Evolutionary conservation across 2,113 vertebrate species (phyloP).

Genomic region (Callionymus lyra): DNA sequence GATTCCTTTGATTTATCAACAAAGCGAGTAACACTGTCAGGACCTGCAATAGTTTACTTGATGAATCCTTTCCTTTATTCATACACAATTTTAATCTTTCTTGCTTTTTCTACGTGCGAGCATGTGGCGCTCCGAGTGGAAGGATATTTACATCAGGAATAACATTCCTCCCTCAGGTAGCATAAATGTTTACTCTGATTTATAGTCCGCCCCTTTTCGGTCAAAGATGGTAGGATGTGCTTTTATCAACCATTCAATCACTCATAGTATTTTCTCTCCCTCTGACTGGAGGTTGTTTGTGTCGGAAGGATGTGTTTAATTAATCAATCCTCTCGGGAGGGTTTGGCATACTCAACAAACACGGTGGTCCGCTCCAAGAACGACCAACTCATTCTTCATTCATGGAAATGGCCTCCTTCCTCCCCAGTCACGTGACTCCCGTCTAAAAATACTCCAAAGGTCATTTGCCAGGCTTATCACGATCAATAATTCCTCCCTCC

Average conservation of each 20-base stretch:
- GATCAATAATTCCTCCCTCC: conserved; percentile 52
- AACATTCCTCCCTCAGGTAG: conserved; percentile 34
- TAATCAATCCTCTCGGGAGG: conserved; percentile 38
- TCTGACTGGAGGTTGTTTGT: conserved; percentile 24
- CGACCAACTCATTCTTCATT: conserved; percentile 55
- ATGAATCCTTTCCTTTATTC: conserved; percentile 3
- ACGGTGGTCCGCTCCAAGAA: conserved; percentile 13
- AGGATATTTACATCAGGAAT: conserved; percentile 30
- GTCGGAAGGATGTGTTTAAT: conserved; percentile 36
- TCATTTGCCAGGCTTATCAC: conserved; percentile 61
- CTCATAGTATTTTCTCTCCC: conserved; percentile 23
- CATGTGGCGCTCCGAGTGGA: not conserved
- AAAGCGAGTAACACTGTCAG: conserved; percentile 10
- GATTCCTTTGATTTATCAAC: too few relatives aligned
- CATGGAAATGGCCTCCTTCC: conserved; percentile 50
- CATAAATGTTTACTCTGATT: conserved; percentile 45
- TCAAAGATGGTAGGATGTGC: conserved; percentile 40
- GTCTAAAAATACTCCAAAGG: conserved; percentile 67
- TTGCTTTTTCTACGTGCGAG: conserved; percentile 1
- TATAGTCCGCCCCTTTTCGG: conserved; percentile 41
- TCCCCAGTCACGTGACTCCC: conserved; percentile 37
- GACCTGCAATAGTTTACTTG: conserved; percentile 1
- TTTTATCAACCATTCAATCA: conserved; percentile 53
- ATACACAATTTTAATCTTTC: conserved; percentile 6
- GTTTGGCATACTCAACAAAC: conserved; percentile 37